These are phyloP conservation scores for Leptoteleia sp. DNA, from an alignment of 1,140 invertebrate species.

Conservation along the genomic window DNA sequence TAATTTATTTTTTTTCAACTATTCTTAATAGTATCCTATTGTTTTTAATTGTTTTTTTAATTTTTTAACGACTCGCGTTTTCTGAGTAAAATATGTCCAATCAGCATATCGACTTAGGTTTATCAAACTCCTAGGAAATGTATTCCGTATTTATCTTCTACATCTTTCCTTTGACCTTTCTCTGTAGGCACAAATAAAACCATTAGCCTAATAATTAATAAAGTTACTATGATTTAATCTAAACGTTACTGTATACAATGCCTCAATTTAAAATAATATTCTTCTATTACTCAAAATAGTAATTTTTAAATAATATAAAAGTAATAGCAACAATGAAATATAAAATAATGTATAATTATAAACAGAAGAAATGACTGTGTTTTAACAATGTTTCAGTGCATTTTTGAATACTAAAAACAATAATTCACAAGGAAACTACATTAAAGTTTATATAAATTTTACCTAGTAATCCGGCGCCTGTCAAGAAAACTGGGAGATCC, in stretches of 20 bases:
- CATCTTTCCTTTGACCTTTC: conserved; percentile 77
- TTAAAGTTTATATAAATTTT: conserved; percentile 62
- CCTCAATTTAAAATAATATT: too few relatives aligned
- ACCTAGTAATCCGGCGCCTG: conserved; percentile 94
- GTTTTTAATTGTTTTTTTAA: too few relatives aligned
- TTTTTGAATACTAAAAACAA: conserved; percentile 43
- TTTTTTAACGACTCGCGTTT: too few relatives aligned
- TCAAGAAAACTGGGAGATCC: conserved; percentile 95
- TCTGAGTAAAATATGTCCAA: conserved; percentile 23
- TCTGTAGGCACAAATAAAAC: conserved; percentile 75
- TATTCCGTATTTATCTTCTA: conserved; percentile 76
- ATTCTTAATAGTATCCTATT: too few relatives aligned
- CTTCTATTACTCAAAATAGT: too few relatives aligned
- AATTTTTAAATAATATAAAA: too few relatives aligned
- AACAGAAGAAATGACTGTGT: conserved; percentile 36
- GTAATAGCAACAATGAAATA: background rate
- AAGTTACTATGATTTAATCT: background rate
- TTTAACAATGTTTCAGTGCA: conserved; percentile 50
- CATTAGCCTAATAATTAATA: conserved; percentile 34
- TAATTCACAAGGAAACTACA: conserved; percentile 53
- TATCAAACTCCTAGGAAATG: conserved; percentile 62
- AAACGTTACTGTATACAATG: background rate
- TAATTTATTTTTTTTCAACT: too few relatives aligned
- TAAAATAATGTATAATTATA: conserved; percentile 3
- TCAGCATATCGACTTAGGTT: conserved; percentile 34